A percentile compares a stretch with the other conserved stretches of the same genome.
These are phyloP conservation scores for Helicorthomorpha holstii DNA, from an alignment of 1,140 invertebrate species.

Conservation along the genomic window DNA sequence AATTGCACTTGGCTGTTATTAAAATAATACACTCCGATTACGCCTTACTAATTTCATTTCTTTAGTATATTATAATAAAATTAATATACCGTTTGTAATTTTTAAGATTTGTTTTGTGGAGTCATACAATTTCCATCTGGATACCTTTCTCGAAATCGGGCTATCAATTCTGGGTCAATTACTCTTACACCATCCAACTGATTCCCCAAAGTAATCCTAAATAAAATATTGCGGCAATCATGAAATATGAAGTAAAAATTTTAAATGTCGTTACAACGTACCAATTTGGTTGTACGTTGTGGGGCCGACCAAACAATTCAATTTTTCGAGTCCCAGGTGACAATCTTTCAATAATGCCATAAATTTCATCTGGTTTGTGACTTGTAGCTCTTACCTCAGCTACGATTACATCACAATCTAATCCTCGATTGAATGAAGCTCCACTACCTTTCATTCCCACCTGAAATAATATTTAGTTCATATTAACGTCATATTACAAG, in stretches of 20 bases:
- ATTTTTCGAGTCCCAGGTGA: conserved; percentile 82
- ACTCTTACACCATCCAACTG: conserved; percentile 87
- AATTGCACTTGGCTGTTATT: no score
- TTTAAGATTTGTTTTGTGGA: no score
- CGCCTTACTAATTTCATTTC: no score
- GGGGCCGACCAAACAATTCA: conserved; percentile 89
- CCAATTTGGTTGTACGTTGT: conserved; percentile 98
- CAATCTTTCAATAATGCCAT: conserved; percentile 48
- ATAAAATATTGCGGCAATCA: conserved; percentile 1
- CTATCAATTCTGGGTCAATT: conserved; percentile 79
- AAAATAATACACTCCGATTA: no score
- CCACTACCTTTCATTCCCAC: conserved; percentile 91
- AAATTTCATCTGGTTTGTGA: conserved; percentile 97
- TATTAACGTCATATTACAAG: not conserved
- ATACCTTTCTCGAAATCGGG: conserved; percentile 74
- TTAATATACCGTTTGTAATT: no score
- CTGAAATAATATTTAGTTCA: conserved; percentile 20
- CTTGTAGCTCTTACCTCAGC: conserved; percentile 93
- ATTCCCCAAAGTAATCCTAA: conserved; percentile 80
- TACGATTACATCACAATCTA: conserved; percentile 96
- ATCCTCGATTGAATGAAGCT: conserved; percentile 69
- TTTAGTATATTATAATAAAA: no score
- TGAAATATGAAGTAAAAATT: conserved; percentile 11
- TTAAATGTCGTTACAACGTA: conserved; percentile 23
- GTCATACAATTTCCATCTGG: conserved; percentile 79